A percentile compares a stretch with the other conserved stretches of the same genome.
phyloP scores from a whole-genome alignment of 2,888 invertebrate species.

The Chydorus sphaericus region DNA sequence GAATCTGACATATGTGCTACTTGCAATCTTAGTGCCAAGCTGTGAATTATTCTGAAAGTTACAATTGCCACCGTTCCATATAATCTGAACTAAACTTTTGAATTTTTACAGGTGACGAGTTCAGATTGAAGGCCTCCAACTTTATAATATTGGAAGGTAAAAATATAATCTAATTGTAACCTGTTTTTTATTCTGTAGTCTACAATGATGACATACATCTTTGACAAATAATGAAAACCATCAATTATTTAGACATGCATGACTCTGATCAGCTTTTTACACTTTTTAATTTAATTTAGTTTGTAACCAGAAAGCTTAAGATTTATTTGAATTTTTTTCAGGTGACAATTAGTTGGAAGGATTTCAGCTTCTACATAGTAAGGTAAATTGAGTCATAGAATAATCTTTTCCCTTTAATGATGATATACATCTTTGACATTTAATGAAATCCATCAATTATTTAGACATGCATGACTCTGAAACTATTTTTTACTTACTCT shows the following conservation, averaged over 20 bases:
- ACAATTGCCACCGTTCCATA: no score
- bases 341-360: not conserved
- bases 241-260: not conserved
- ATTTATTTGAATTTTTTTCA: not conserved
- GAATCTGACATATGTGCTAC: no score
- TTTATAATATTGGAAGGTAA: no score
- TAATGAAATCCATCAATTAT: not conserved
- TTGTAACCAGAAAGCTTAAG: no score
- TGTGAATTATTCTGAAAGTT: no score
- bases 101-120: no score
- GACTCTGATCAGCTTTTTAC: not conserved
- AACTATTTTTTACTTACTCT: not conserved
- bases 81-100: no score
- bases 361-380: not conserved
- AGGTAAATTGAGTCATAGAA: not conserved
- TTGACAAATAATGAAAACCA: not conserved
- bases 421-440: not conserved
- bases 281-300: not conserved
- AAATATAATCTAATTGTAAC: no score
- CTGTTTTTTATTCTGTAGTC: not conserved
- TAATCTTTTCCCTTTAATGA: not conserved
- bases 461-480: conserved; percentile 12
- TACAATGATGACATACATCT: not conserved
- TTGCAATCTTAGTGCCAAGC: no score
- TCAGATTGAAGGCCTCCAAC: no score